Evolutionary conservation across 2,797 vertebrate genomes (phyloP).

Genomic region (Gastrophryne carolinensis): DNA sequence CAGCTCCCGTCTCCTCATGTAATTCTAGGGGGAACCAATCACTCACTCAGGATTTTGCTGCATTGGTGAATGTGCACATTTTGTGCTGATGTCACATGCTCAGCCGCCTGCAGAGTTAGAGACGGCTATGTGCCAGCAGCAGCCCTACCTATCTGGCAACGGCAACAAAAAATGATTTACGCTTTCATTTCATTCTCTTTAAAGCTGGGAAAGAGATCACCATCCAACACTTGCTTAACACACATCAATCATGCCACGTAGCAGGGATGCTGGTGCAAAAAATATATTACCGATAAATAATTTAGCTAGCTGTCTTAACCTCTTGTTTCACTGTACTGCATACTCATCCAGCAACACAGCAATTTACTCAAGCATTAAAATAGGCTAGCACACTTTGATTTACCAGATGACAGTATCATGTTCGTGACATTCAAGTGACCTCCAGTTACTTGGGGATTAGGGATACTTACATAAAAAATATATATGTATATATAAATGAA

Average conservation of each 20-base stretch:
- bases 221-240: constrained; percentile 46
- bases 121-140: constrained; percentile 33
- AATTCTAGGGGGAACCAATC: constrained; percentile 29
- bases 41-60: constrained; percentile 36
- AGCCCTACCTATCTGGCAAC: constrained; percentile 27
- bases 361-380: constrained; percentile 9
- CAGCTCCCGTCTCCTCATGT: constrained; percentile 6
- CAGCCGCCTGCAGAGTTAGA: constrained; percentile 21
- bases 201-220: constrained; percentile 43
- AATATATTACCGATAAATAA: constrained; percentile 41
- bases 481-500: not conserved
- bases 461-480: not conserved
- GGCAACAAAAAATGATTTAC: constrained; percentile 40
- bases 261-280: constrained; percentile 25
- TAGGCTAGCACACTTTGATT: not conserved
- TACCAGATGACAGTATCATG: not conserved
- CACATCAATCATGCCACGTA: constrained; percentile 44
- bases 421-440: not conserved
- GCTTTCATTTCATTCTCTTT: constrained; percentile 50
- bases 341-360: not conserved
- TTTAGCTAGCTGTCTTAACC: constrained; percentile 29
- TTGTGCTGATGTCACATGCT: constrained; percentile 46
- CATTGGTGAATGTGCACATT: constrained; percentile 49
- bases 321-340: not conserved
- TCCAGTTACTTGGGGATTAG: not conserved